A percentile compares a stretch with the other conserved stretches of the same genome.
Conservation (phyloP, 2,888 invertebrate genomes). For the Gibbula magus region DNA sequence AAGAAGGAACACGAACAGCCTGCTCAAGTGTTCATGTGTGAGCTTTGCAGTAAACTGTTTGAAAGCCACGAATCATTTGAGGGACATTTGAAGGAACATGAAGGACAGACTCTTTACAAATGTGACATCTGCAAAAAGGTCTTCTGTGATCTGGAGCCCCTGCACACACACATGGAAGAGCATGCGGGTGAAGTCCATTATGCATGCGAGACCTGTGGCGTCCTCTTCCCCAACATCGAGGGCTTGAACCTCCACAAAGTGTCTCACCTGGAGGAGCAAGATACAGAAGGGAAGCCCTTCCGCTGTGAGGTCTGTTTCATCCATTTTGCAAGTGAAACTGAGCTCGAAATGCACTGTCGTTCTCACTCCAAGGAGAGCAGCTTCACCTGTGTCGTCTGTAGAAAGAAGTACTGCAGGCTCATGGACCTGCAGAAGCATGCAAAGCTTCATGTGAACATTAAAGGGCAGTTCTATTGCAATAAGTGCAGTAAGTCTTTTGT, state of each 20-base stretch:
- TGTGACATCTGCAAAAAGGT: constrained; percentile 12
- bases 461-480: background rate
- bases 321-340: background rate
- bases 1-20: background rate
- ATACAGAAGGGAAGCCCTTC: background rate
- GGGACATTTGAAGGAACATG: constrained; percentile 9
- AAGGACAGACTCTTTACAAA: constrained; percentile 9
- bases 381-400: constrained; percentile 10
- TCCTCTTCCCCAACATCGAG: constrained; percentile 10
- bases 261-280: background rate
- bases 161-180: background rate
- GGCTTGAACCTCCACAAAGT: constrained; percentile 10
- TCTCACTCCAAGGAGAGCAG: background rate
- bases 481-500: background rate
- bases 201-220: constrained; percentile 5
- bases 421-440: constrained; percentile 19
- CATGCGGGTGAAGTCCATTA: constrained; percentile 15
- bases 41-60: constrained; percentile 5
- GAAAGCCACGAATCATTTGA: background rate
- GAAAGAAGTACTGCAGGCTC: constrained; percentile 8
- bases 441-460: background rate
- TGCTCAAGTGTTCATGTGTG: background rate
- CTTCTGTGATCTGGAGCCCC: background rate
- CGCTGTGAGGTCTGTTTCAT: constrained; percentile 14
- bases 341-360: background rate